Percentiles rank a stretch among this genome's conserved stretches.
Conservation (phyloP, 2,888 invertebrate genomes). For the Altica lythri region DNA sequence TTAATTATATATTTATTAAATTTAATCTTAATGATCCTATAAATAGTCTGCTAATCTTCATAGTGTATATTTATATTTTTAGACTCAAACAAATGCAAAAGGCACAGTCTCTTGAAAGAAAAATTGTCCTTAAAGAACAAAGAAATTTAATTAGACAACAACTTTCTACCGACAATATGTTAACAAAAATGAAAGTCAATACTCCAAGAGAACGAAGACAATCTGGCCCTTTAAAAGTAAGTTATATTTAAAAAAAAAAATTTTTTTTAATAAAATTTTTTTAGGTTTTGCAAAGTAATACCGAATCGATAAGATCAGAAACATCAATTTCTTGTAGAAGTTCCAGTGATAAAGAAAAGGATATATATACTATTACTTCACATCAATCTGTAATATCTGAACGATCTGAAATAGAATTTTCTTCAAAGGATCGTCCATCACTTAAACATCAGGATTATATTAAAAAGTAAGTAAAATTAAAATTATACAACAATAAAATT, state of each 20-base stretch:
- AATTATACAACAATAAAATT: not conserved
- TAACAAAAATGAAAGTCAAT: conserved; percentile 59
- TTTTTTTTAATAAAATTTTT: conserved; percentile 5
- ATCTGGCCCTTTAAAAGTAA: conserved; percentile 61
- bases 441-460: conserved; percentile 20
- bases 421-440: conserved; percentile 20
- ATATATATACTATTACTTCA: conserved; percentile 49
- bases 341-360: conserved; percentile 44
- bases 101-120: conserved; percentile 61
- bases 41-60: too few species aligned
- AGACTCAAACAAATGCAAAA: conserved; percentile 62
- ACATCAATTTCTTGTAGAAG: conserved; percentile 50
- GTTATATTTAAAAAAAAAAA: conserved; percentile 37
- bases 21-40: too few species aligned
- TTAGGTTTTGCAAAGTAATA: conserved; percentile 57
- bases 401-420: conserved; percentile 29
- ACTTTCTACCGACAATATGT: conserved; percentile 58
- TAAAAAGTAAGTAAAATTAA: conserved; percentile 29
- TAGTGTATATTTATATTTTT: too few species aligned
- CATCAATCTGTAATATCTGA: conserved; percentile 36
- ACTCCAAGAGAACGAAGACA: conserved; percentile 53
- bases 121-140: conserved; percentile 60
- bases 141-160: conserved; percentile 62
- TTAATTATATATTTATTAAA: too few species aligned
- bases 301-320: conserved; percentile 50